Evolutionary conservation across 2,113 vertebrate genomes (phyloP), one percentile per base, ranked within the genome.

Genomic region (Festucalex cinctus): DNA sequence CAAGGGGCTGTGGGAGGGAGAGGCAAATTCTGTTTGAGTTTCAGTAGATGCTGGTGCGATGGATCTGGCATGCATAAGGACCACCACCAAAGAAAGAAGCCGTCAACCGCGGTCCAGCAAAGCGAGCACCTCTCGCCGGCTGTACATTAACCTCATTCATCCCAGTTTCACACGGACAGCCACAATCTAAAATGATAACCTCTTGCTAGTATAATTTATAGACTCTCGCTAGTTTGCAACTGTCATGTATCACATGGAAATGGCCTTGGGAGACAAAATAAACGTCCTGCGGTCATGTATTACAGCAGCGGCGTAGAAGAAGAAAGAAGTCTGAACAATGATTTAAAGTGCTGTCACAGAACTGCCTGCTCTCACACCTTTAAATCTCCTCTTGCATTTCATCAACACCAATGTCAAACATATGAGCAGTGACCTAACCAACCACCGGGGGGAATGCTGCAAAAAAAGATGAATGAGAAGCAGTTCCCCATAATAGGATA

Each of bases 371-470:
- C 59, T 35, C 54, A 36, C n/a, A 59, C 57, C 22, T 48, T n/a
- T 64, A 65, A 35, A 67, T 56, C 14, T 39, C 20, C 20, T 19
- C 37, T 61, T 7, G 22, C 39, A 62, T 62, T 14, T 43, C 37
- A 43, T 62, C 60, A 43, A 43, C 39, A 26, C 3, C 36, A 14
- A 12, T 13, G 36, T 26, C 35, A 26, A n/a, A 62, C 58, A 39
- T 26, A 24, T 48, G 5, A 35, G 44, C 26, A 20, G 24, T 48
- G 61, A 44, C 61, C 61, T 39, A 48, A 32, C 20, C 16, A 71
- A 44, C 81, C 79, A 67, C 83, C 46, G 68, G 81, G 74, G 74
- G 62, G 65, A 64, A 56, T 65, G 62, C 75, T 70, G 5, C 71
- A 74, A 20, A 37, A n/a, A n/a, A n/a, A n/a, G n/a, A n/a, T 49